Base-by-base conservation (phyloP, 1,140 invertebrate genomes). In the Aphidius gifuensis region DNA sequence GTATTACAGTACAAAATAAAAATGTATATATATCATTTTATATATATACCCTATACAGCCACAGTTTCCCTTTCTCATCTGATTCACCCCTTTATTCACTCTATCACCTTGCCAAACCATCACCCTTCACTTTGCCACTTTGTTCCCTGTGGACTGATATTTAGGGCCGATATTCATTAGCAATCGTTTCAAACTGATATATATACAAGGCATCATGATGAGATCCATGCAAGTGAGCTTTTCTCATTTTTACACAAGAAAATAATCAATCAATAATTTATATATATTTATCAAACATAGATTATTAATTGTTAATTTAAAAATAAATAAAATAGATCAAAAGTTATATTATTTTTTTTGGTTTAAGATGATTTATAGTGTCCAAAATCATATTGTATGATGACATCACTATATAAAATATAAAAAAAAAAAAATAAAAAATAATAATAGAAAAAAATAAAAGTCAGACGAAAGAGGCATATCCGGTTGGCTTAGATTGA, bases 91-190 rank as follows among this genome's bases (percentile, higher is more conserved):
- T 32, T 32, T 32, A 32, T 32, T 32, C 23, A 32, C 23, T 32
- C 23, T 32, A 32, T 32, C 23, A 32, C 23, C 23, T 32, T 32
- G 23, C 23, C 23, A 32, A 32, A 32, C 23, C 23, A 32, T 32
- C 50, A 39, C 44, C 44, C 58, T 38, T 50, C 48, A 46, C 55
- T 63, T 60, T 67, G 63, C 59, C 68, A 59, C 59, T 61, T 61
- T 60, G 62, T 69, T 79, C 79, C 77, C 78, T 69, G 68, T 56
- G 78, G 78, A 76, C 76, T 77, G 78, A 80, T 79, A 78, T 80
- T 81, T 80, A 81, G 77, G 76, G 74, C 76, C 71, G 74, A 80
- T 81, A 81, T 81, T 81, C 79, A 81, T 81, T 81, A 81, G 76
- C 77, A 55, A 43, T 40, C 53, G 40, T 16, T 16, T 9, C 40